Base-by-base conservation (phyloP, 2,113 vertebrate species). In the Amphilophus citrinellus region DNA sequence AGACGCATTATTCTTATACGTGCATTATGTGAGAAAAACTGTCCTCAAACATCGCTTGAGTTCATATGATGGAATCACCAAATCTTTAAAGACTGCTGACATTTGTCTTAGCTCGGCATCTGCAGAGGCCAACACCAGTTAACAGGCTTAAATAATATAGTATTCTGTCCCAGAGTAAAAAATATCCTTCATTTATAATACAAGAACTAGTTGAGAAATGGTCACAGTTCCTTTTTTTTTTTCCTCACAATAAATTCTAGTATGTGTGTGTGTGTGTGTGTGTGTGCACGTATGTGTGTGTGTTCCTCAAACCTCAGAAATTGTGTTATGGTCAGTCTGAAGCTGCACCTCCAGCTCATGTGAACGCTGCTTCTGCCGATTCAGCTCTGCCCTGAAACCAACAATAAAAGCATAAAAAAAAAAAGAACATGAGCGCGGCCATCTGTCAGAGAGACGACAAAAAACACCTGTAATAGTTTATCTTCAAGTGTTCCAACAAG, bases 341-440 rank as follows among this genome's bases (percentile, higher is more conserved):
- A 99, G 94, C 92, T 97, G 96, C 82, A 95, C 94, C 91, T 97
- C 90, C 44, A 99, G 95, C 60, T 97, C 96, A 76, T 97, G 97
- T 66, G 93, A 95, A 4, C 94, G 96, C 79, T 96, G 96, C 92
- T 98, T 99, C 68, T 98, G 97, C 71, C 95, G 96, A 91, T 78
- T 96, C 92, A 98, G 90, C 82, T 99, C 97, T 53, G 93, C 95
- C 92, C 98, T 99, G 87, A 92, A 89, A 95, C 1, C 27, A n/a
- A 89, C 42, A 10, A 15, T 73, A 17, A 61, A n/a, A 35, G 61
- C 24, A 6, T 27, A 27, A 27, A 27, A 18, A 15, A 39, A 50
- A 0, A 27, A 50, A 50, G 71, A 4, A 79, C 39, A 30, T 37
- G 22, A 82, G n/a, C 11, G n/a, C 20, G 57, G 18, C 18, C 7